A percentile compares a stretch with the other conserved stretches of the same genome.
Evolutionary conservation across 1,140 invertebrate species (phyloP).

Genomic region (Drosophila pallidifrons): DNA sequence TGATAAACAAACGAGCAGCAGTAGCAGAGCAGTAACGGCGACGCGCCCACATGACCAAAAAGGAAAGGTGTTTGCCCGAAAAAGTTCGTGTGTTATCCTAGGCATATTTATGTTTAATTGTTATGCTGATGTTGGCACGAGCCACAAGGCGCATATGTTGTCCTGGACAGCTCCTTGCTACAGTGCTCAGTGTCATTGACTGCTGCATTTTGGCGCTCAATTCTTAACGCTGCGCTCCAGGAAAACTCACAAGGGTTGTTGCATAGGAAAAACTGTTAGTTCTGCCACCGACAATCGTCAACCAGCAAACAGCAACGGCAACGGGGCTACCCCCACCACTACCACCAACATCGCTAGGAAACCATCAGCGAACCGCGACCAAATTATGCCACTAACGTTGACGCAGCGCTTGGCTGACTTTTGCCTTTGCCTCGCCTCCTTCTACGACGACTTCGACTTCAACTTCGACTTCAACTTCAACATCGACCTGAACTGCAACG

Average conservation of each 20-base stretch:
- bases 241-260: conserved; percentile 74
- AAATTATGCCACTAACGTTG: conserved; percentile 74
- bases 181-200: conserved; percentile 65
- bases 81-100: conserved; percentile 60
- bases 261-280: conserved; percentile 76
- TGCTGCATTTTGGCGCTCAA: conserved; percentile 74
- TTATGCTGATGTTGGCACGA: conserved; percentile 80
- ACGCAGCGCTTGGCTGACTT: conserved; percentile 75
- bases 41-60: conserved; percentile 64
- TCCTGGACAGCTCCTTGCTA: conserved; percentile 15
- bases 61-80: conserved; percentile 15
- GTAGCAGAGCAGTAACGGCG: not conserved
- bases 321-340: conserved; percentile 29
- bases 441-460: conserved; percentile 27
- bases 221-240: conserved; percentile 46
- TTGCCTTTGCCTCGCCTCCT: conserved; percentile 47
- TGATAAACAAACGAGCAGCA: conserved; percentile 37
- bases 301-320: too few relatives aligned
- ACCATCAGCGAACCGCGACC: conserved; percentile 71
- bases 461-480: conserved; percentile 14
- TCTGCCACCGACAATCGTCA: conserved; percentile 36
- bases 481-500: conserved; percentile 27
- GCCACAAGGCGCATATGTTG: conserved; percentile 71
- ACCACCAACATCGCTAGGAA: conserved; percentile 25
- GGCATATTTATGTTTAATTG: conserved; percentile 78